These are phyloP conservation scores for Diabrotica virgifera DNA, from an alignment of 1,140 invertebrate genomes.

Conservation along the genomic window DNA sequence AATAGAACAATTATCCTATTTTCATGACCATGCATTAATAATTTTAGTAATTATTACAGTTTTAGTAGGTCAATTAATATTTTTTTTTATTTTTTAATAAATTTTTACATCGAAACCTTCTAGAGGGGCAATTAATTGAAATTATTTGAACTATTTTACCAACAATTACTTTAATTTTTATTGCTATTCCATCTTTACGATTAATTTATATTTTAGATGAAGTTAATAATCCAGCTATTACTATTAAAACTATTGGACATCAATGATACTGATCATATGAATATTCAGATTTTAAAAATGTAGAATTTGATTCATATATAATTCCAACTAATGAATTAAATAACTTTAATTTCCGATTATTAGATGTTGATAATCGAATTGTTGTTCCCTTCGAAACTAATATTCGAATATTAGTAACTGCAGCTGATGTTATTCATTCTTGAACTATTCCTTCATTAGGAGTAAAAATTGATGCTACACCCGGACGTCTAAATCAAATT, in stretches of 20 bases:
- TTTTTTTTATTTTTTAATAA: conserved; percentile 52
- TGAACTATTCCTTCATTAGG: conserved; percentile 62
- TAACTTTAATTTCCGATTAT: conserved; percentile 51
- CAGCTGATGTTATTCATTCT: conserved; percentile 67
- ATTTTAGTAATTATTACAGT: conserved; percentile 58
- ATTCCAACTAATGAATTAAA: conserved; percentile 47
- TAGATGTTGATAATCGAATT: conserved; percentile 64
- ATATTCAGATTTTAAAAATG: conserved; percentile 31
- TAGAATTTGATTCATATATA: conserved; percentile 67
- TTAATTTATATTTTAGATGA: conserved; percentile 63
- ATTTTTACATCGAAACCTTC: conserved; percentile 51
- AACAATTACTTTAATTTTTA: conserved; percentile 59
- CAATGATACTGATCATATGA: conserved; percentile 36
- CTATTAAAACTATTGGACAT: conserved; percentile 51
- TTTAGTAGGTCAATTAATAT: conserved; percentile 59
- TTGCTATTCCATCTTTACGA: conserved; percentile 59
- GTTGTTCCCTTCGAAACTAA: conserved; percentile 55
- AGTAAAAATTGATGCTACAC: conserved; percentile 64
- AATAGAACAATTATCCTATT: conserved; percentile 61
- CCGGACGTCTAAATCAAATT: conserved; percentile 66
- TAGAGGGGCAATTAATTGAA: conserved; percentile 57
- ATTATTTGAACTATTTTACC: conserved; percentile 63
- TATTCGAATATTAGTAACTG: conserved; percentile 58
- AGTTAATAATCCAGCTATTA: conserved; percentile 52
- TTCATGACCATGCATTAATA: conserved; percentile 58